Percentiles rank a stretch among this genome's conserved stretches.
phyloP scores from a whole-genome alignment of 2,113 vertebrate genomes.

The Sinosuthora webbiana region DNA sequence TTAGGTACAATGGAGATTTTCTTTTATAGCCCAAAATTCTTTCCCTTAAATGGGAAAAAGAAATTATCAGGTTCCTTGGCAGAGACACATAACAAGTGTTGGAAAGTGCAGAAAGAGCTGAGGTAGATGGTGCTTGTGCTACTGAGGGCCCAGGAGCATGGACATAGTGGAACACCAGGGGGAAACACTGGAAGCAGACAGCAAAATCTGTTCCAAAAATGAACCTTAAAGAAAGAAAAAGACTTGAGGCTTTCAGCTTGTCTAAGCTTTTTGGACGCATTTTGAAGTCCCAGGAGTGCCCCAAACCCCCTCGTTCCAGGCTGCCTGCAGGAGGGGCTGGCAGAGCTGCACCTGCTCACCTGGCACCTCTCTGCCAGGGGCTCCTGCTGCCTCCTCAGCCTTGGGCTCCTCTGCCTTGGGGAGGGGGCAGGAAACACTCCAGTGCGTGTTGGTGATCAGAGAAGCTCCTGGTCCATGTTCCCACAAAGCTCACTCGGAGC shows the following conservation, averaged over 20 bases:
- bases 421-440: neutral
- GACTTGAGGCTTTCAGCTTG: neutral
- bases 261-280: neutral
- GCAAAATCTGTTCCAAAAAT: neutral
- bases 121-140: neutral
- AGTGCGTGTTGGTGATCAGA: neutral
- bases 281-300: neutral
- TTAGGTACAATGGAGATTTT: slow-evolving; percentile 9
- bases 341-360: neutral
- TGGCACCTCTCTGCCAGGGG: accelerated
- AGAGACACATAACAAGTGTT: neutral
- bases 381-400: neutral
- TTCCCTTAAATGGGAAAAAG: neutral
- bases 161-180: neutral
- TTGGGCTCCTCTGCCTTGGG: neutral
- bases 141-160: neutral
- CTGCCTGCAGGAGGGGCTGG: accelerated
- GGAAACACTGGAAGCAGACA: neutral
- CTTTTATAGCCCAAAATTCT: neutral
- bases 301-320: accelerated
- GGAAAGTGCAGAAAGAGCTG: neutral
- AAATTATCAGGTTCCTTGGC: neutral
- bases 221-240: neutral
- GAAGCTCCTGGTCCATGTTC: neutral
- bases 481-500: neutral